Base-by-base conservation (phyloP, 92 coral and sea anemone genomes). In the Heteractis magnifica region DNA sequence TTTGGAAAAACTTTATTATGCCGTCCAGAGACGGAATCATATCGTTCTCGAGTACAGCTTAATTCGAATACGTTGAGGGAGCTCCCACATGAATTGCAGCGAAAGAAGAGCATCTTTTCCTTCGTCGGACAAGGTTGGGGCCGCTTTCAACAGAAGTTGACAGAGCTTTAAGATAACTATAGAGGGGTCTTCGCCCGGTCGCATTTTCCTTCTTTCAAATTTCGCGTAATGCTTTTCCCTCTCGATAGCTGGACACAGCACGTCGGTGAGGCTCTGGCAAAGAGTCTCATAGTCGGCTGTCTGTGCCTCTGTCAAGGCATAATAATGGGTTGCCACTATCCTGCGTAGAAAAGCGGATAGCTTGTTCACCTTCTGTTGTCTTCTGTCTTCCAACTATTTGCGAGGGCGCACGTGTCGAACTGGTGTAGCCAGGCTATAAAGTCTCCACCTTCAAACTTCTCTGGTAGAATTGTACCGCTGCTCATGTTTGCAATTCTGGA, bases 31-130 rank as follows among this genome's bases (percentile, higher is more conserved):
- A 49, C 11, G 86, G 86, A 11, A 52, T 48, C 11, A 79, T 49
- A 77, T 82, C 73, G 23, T 82, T 19, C 77, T 82, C 86, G 48
- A 71, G 21, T 68, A n/a, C n/a, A 82, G 76, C 71, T 72, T 72
- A 7, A 82, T 56, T 26, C 62, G 55, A 51, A 82, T 72, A 4
- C 60, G 4, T 52, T 56, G 68, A 15, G 86, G 79, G 21, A 26
- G 26, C 26, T 1, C 26, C 26, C 26, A 1, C 26, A 26, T 26
- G 26, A 26, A 26, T 26, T 26, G 86, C 41, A 79, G 55, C n/a
- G 70, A 50, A 68, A 82, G 73, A 51, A 82, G 76, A 56, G 80
- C 70, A 0, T 20, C 18, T 53, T 71, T 82, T 6, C 56, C 85
- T 26, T 71, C 79, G 7, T 68, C 68, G 16, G 79, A 68, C 49